These are phyloP conservation scores for Conopomorpha cramerella DNA, from an alignment of 1,140 invertebrate species.

Conservation along the genomic window DNA sequence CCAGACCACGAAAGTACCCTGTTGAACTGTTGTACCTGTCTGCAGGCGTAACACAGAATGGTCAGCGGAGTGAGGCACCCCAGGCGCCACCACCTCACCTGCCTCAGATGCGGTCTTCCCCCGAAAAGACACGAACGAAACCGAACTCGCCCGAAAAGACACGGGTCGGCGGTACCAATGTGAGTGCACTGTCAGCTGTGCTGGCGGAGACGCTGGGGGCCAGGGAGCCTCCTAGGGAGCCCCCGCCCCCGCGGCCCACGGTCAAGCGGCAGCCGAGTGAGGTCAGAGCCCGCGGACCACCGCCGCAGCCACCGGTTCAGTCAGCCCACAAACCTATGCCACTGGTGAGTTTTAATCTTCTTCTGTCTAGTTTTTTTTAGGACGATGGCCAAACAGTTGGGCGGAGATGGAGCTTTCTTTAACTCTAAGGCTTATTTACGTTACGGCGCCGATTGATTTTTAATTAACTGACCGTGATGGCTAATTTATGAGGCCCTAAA, in stretches of 20 bases:
- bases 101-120: slow-evolving; percentile 13
- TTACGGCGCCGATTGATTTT: too few relatives aligned
- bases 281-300: slow-evolving; percentile 32
- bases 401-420: too few relatives aligned
- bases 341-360: slow-evolving; percentile 30
- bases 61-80: slow-evolving; percentile 33
- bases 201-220: slow-evolving; percentile 32
- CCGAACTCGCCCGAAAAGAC: slow-evolving; percentile 12
- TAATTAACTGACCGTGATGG: too few relatives aligned
- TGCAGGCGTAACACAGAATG: slow-evolving; percentile 33
- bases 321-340: slow-evolving; percentile 47
- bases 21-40: too few relatives aligned
- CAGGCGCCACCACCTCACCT: slow-evolving; percentile 21
- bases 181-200: slow-evolving; percentile 33
- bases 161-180: slow-evolving; percentile 11
- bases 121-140: slow-evolving; percentile 30
- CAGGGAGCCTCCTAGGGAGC: slow-evolving; percentile 15
- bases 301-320: slow-evolving; percentile 42
- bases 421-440: too few relatives aligned
- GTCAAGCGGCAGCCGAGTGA: slow-evolving; percentile 39
- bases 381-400: too few relatives aligned
- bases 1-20: too few relatives aligned
- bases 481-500: too few relatives aligned
- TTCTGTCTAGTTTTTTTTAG: too few relatives aligned
- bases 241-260: slow-evolving; percentile 18